Evolutionary conservation across 2,113 vertebrate species (phyloP).

Genomic region (Coracopsis vasa): DNA sequence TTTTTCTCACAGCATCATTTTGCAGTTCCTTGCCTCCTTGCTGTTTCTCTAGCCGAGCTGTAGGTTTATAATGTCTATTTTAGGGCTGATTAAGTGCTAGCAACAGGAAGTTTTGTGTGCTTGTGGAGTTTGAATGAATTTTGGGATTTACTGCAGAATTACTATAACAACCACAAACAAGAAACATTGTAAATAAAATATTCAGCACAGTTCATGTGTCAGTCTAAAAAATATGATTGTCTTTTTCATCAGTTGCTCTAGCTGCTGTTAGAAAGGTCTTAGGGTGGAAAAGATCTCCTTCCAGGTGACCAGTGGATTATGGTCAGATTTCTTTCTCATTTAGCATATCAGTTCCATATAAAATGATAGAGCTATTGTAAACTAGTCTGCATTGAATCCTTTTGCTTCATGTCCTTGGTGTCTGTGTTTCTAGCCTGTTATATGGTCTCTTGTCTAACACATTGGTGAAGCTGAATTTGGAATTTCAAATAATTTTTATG

Average conservation of each 20-base stretch:
- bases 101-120: not conserved
- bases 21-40: not conserved
- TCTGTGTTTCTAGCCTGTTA: not conserved
- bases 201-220: not conserved
- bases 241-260: not conserved
- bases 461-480: not conserved
- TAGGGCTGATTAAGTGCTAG: not conserved
- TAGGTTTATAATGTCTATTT: not conserved
- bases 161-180: not conserved
- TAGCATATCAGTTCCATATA: not conserved
- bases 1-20: not conserved
- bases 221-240: not conserved
- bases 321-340: not conserved
- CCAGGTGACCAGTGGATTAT: not conserved
- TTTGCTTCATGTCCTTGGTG: not conserved
- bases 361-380: not conserved
- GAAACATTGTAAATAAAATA: not conserved
- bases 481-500: not conserved
- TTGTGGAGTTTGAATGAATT: not conserved
- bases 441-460: not conserved
- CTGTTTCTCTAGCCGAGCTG: not conserved
- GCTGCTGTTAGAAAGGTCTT: not conserved
- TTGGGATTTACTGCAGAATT: slow-evolving; percentile 1
- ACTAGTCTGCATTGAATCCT: not conserved
- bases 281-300: not conserved